phyloP scores from a whole-genome alignment of 2,888 invertebrate species.

The Linnaemya vulpina region DNA sequence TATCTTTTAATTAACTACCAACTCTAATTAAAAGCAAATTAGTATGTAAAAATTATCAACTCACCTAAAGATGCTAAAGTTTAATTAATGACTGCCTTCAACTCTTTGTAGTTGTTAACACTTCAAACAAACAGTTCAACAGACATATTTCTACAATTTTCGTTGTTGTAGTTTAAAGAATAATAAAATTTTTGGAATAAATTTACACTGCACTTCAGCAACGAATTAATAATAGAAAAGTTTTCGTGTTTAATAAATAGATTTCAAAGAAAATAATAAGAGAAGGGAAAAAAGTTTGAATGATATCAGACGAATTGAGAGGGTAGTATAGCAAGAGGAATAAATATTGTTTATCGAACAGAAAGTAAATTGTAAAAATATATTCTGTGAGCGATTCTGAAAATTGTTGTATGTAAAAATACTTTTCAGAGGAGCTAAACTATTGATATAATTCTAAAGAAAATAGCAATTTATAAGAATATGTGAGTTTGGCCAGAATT shows the following conservation, averaged over 20 bases:
- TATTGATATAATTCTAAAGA: too few species aligned
- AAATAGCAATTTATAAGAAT: too few species aligned
- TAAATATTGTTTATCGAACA: not conserved
- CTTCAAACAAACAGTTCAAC: slow-evolving; percentile 22
- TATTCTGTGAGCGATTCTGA: too few species aligned
- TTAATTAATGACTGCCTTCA: slow-evolving; percentile 49
- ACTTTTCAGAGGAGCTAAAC: too few species aligned
- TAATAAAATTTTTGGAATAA: slow-evolving; percentile 60
- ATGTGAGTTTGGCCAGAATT: too few species aligned
- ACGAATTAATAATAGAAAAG: slow-evolving; percentile 44
- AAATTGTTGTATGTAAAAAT: too few species aligned
- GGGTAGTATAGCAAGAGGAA: not conserved
- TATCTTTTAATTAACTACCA: slow-evolving; percentile 11
- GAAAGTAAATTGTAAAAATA: too few species aligned
- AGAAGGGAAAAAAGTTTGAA: not conserved
- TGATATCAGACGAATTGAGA: not conserved
- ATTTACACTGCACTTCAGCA: slow-evolving; percentile 67
- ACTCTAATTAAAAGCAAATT: slow-evolving; percentile 50
- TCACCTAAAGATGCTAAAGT: slow-evolving; percentile 26
- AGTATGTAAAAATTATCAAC: slow-evolving; percentile 22
- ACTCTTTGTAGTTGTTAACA: not conserved
- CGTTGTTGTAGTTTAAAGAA: slow-evolving; percentile 52
- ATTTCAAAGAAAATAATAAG: slow-evolving; percentile 6
- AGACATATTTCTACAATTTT: slow-evolving; percentile 44
- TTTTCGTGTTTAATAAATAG: slow-evolving; percentile 46